phyloP scores from a whole-genome alignment of 2,113 vertebrate species.

The Pterocles burchelli region DNA sequence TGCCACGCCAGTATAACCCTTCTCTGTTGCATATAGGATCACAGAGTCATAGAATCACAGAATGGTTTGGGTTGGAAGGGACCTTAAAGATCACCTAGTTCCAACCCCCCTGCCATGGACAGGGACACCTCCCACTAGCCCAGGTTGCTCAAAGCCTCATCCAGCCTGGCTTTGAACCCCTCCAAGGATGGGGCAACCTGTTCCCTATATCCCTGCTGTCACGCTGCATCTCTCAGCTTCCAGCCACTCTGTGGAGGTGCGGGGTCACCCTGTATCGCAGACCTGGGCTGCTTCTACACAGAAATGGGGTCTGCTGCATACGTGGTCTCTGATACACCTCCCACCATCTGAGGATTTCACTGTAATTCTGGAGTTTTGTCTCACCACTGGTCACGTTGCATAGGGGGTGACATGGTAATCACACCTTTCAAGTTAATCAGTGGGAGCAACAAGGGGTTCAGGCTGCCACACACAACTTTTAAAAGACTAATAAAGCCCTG shows the following conservation, averaged over 20 bases:
- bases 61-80: too few species aligned
- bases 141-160: too few species aligned
- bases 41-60: too few species aligned
- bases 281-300: background rate
- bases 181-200: too few species aligned
- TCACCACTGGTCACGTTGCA: rapidly evolving
- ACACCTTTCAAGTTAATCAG: background rate
- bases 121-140: too few species aligned
- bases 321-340: background rate
- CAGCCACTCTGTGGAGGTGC: background rate
- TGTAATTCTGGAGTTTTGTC: background rate
- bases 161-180: too few species aligned
- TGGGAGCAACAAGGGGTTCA: background rate
- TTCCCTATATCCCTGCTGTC: background rate
- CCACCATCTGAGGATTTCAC: background rate
- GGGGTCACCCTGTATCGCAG: background rate
- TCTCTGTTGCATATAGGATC: background rate
- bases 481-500: background rate
- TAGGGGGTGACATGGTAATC: background rate
- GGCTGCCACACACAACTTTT: background rate
- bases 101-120: too few species aligned
- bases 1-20: background rate
- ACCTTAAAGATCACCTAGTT: too few species aligned
- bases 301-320: background rate
- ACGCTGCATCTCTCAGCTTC: background rate